Percentiles rank a stretch among this genome's conserved stretches.
Evolutionary conservation across 2,888 invertebrate genomes (phyloP).

Genomic region (Amiota mariae): DNA sequence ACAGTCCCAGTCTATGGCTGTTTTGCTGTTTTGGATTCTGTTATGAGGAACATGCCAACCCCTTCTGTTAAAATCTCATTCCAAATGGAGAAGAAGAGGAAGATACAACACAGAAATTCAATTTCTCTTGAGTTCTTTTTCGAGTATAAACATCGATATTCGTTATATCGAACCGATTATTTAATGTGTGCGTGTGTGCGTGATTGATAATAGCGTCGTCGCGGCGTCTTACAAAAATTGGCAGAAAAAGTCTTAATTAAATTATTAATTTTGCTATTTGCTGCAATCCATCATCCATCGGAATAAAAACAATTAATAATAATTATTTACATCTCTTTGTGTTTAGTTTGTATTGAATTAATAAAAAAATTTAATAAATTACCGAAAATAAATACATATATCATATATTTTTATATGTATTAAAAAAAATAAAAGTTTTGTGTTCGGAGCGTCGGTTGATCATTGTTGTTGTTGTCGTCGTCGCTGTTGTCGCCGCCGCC

Average conservation of each 20-base stretch:
- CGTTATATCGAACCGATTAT: too few species aligned
- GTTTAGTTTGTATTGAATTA: neutral
- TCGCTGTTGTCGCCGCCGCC: too few species aligned
- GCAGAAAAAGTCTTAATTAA: constrained; percentile 14
- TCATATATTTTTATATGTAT: too few species aligned
- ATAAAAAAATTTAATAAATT: neutral
- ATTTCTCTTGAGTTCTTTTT: neutral
- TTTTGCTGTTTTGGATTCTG: too few species aligned
- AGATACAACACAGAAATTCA: neutral
- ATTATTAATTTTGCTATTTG: neutral
- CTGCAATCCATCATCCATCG: neutral
- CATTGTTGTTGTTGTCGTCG: too few species aligned
- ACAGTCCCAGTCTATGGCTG: too few species aligned
- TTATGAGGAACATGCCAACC: too few species aligned
- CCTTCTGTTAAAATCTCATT: neutral
- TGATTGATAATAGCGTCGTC: too few species aligned
- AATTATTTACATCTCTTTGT: neutral
- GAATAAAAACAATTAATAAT: neutral
- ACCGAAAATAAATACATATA: neutral
- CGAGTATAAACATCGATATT: too few species aligned
- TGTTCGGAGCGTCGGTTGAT: too few species aligned
- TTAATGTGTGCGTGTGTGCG: too few species aligned
- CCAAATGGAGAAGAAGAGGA: constrained; percentile 7
- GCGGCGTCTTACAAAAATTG: constrained; percentile 20
- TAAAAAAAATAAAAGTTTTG: too few species aligned